phyloP scores from a whole-genome alignment of 2,888 invertebrate genomes.

The Plusia festucae region DNA sequence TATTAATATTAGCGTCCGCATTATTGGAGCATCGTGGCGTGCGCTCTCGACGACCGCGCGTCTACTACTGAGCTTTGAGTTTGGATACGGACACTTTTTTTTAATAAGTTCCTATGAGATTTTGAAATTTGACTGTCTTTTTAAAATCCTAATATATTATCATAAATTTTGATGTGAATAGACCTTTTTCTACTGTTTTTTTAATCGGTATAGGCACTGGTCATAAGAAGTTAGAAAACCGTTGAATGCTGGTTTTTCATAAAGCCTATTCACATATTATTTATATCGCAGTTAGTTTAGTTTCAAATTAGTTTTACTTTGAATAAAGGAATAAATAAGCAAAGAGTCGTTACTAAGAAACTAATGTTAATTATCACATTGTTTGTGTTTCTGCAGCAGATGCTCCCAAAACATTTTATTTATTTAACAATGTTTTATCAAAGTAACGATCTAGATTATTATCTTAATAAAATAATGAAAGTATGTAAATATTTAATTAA shows the following conservation, averaged over 20 bases:
- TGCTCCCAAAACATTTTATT: constrained; percentile 16
- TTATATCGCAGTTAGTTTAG: background rate
- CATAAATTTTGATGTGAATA: constrained; percentile 11
- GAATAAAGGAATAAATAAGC: background rate
- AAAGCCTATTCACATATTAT: background rate
- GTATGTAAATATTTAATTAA: constrained; percentile 22
- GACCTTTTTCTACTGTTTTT: background rate
- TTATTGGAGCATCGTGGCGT: constrained; percentile 70
- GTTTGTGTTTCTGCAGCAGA: background rate
- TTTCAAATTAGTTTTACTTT: constrained; percentile 4
- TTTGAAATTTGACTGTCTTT: constrained; percentile 14
- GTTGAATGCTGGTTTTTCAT: background rate
- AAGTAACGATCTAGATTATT: constrained; percentile 13
- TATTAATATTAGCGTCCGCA: constrained; percentile 75
- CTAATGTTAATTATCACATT: background rate
- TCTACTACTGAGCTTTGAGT: constrained; percentile 58
- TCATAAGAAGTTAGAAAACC: background rate
- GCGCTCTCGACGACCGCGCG: constrained; percentile 64
- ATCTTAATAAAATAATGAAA: constrained; percentile 25
- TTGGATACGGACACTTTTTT: constrained; percentile 21
- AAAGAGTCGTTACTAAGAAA: background rate
- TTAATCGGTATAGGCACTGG: background rate
- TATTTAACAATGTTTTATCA: constrained; percentile 9
- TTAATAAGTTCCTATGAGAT: constrained; percentile 9
- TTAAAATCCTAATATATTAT: constrained; percentile 19